Percentiles rank a stretch among this genome's conserved stretches.
Evolutionary conservation across 2,888 invertebrate genomes (phyloP).

Genomic region (Sminthurinus aureus): DNA sequence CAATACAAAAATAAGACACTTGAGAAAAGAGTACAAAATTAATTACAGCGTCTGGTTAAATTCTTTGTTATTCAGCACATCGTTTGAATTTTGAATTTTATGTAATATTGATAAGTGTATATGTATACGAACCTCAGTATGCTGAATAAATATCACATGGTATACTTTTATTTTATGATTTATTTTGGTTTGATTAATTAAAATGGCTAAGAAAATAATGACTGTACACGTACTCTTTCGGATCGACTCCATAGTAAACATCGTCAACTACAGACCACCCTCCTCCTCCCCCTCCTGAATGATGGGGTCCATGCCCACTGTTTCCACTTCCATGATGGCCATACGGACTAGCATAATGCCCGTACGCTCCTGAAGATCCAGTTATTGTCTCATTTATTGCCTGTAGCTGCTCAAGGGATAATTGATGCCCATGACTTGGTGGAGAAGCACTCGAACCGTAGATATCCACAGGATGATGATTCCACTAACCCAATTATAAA

Average conservation of each 20-base stretch:
- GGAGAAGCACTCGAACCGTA: conserved; percentile 30
- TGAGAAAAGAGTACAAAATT: background rate
- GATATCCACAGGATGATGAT: conserved; percentile 28
- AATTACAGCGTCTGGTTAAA: background rate
- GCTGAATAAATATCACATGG: no score
- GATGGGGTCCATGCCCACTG: conserved; percentile 4
- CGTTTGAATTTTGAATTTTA: no score
- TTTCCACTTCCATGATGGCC: conserved; percentile 18
- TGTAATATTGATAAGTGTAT: background rate
- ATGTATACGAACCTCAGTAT: no score
- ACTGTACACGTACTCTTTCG: conserved; percentile 64
- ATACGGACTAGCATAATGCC: conserved; percentile 36
- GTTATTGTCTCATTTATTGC: conserved; percentile 29
- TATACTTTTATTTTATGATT: background rate
- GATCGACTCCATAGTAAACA: conserved; percentile 52
- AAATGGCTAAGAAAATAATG: no score
- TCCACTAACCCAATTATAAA: conserved; percentile 21
- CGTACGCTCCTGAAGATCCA: conserved; percentile 29
- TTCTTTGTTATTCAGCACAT: no score
- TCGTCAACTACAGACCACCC: conserved; percentile 44
- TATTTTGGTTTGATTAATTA: background rate
- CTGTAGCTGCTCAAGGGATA: conserved; percentile 37
- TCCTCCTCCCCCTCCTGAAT: conserved; percentile 16
- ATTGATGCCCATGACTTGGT: conserved; percentile 30
- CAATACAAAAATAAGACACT: no score